A percentile compares a stretch with the other conserved stretches of the same genome.
Evolutionary conservation across 2,888 invertebrate genomes (phyloP).

Genomic region (Hybos culiciformis): DNA sequence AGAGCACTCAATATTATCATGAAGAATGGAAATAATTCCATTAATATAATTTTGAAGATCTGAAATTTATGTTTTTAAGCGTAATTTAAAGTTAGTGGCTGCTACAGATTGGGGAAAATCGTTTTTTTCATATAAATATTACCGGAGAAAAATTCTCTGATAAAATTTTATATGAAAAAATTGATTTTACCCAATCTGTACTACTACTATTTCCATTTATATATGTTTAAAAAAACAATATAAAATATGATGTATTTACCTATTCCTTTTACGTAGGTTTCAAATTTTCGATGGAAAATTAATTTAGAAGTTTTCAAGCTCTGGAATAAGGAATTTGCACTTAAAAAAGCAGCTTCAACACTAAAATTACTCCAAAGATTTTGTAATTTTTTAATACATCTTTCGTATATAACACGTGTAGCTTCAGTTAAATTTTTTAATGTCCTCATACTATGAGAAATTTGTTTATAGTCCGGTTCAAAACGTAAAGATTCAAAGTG

Average conservation of each 20-base stretch:
- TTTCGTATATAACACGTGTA: constrained; percentile 29
- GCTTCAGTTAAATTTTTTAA: constrained; percentile 26
- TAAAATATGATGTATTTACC: constrained; percentile 16
- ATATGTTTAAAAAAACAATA: not conserved
- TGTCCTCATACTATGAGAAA: constrained; percentile 26
- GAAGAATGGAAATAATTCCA: constrained; percentile 19
- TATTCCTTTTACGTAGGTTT: constrained; percentile 25
- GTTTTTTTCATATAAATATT: not conserved
- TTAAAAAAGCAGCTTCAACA: constrained; percentile 36
- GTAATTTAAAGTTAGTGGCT: too few relatives aligned
- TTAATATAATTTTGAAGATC: constrained; percentile 19
- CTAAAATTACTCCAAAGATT: constrained; percentile 39
- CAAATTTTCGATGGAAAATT: constrained; percentile 26
- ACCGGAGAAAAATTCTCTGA: too few relatives aligned
- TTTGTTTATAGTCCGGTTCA: constrained; percentile 28
- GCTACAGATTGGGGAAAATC: too few relatives aligned
- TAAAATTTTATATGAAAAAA: too few relatives aligned
- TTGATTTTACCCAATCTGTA: not conserved
- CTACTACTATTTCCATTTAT: not conserved
- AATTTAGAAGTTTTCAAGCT: constrained; percentile 25
- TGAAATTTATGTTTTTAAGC: too few relatives aligned
- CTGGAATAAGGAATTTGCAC: constrained; percentile 42
- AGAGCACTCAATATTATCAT: constrained; percentile 24
- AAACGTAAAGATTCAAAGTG: constrained; percentile 24
- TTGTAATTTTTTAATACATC: constrained; percentile 36